These are phyloP conservation scores for Beris chalybata DNA, from an alignment of 2,888 invertebrate species.

Conservation along the genomic window DNA sequence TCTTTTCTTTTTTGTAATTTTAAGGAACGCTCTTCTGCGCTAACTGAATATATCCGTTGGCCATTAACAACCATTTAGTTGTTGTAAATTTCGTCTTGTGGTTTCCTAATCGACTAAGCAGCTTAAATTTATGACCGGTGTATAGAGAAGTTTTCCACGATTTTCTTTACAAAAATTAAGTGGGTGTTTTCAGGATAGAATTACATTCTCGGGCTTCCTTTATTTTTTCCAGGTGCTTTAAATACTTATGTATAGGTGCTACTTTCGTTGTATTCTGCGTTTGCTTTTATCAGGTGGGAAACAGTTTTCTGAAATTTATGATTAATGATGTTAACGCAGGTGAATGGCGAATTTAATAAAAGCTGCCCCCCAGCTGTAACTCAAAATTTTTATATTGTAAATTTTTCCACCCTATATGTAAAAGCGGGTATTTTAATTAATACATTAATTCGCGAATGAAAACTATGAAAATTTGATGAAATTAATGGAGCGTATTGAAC, in stretches of 20 bases:
- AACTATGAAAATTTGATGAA: too few relatives aligned
- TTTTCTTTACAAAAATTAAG: conserved; percentile 2
- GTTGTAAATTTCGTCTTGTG: conserved; percentile 4
- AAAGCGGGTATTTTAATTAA: too few relatives aligned
- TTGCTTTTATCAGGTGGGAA: background rate
- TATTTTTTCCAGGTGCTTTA: too few relatives aligned
- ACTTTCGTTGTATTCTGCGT: background rate
- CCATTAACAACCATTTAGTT: conserved; percentile 9
- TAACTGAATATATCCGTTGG: background rate
- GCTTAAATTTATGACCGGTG: background rate
- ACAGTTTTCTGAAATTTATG: background rate
- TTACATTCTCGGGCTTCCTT: background rate
- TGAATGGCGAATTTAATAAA: too few relatives aligned
- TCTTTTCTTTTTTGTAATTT: conserved; percentile 2
- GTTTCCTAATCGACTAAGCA: conserved; percentile 22
- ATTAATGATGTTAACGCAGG: too few relatives aligned
- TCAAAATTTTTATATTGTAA: conserved; percentile 25
- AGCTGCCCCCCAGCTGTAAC: too few relatives aligned
- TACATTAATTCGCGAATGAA: too few relatives aligned
- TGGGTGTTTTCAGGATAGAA: conserved; percentile 10
- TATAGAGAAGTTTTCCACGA: background rate
- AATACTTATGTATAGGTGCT: too few relatives aligned
- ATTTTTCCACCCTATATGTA: conserved; percentile 8
- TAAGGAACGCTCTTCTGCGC: background rate
- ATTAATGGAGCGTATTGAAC: too few relatives aligned